These are phyloP conservation scores for Fregata magnificens DNA, from an alignment of 2,113 vertebrate genomes.

Conservation along the genomic window DNA sequence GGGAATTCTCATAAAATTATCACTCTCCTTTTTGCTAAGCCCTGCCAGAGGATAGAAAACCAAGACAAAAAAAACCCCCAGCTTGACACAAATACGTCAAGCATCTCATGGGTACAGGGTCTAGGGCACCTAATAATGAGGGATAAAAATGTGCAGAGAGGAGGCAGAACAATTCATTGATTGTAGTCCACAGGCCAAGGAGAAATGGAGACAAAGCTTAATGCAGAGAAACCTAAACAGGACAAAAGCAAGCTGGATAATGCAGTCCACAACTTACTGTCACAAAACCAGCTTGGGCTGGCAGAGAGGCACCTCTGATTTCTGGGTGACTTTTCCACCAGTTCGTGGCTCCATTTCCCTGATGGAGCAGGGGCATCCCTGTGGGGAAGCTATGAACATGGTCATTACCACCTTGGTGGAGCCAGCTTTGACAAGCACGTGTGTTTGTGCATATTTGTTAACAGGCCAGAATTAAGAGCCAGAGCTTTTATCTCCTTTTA, in stretches of 20 bases:
- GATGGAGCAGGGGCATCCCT: neutral
- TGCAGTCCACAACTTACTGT: neutral
- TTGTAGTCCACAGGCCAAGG: neutral
- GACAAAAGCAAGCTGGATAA: neutral
- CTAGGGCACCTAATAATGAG: neutral
- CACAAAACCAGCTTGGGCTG: neutral
- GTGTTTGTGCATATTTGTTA: fast-evolving
- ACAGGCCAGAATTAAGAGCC: neutral
- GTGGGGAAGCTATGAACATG: neutral
- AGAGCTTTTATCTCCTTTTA: neutral
- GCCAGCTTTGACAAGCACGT: neutral
- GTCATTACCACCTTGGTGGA: neutral
- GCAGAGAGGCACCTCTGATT: neutral
- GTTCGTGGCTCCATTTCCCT: neutral
- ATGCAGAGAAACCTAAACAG: neutral
- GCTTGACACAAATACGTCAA: neutral
- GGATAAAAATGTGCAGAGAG: neutral
- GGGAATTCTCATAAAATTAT: slow-evolving; percentile 15
- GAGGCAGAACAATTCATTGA: neutral
- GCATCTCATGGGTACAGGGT: neutral
- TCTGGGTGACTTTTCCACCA: neutral
- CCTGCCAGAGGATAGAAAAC: neutral
- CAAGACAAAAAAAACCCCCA: neutral
- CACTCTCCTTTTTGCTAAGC: neutral
- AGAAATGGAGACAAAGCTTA: neutral